phyloP scores from a whole-genome alignment of 2,797 vertebrate species.

The Dendrocincla fuliginosa region DNA sequence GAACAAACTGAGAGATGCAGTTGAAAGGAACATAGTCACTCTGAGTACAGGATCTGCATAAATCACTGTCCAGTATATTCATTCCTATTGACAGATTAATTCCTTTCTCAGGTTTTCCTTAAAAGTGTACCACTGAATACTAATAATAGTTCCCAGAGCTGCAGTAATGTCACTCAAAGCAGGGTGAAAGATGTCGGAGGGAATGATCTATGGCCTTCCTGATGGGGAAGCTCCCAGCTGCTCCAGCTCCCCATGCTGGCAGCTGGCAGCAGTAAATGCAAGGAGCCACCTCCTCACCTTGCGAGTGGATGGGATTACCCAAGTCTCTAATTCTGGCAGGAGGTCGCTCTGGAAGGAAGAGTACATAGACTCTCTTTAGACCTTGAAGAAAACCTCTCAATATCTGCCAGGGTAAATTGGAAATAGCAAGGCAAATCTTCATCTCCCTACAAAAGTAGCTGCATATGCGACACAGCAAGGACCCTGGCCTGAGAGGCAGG shows the following conservation, averaged over 20 bases:
- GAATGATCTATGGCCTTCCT: neutral
- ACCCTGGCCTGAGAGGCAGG: neutral
- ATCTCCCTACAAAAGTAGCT: constrained; percentile 11
- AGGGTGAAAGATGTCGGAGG: neutral
- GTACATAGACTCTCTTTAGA: neutral
- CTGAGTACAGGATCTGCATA: constrained; percentile 70
- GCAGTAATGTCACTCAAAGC: neutral
- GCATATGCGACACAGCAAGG: neutral
- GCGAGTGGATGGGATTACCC: neutral
- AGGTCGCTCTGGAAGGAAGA: neutral
- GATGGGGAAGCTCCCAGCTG: neutral
- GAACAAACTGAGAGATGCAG: constrained; percentile 49
- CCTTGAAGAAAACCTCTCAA: neutral
- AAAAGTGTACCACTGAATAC: constrained; percentile 70
- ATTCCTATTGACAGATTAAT: constrained; percentile 78
- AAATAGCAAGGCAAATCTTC: constrained; percentile 4
- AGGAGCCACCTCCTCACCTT: neutral
- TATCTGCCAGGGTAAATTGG: neutral
- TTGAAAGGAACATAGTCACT: constrained; percentile 56
- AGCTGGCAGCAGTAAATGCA: neutral
- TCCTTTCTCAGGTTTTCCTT: constrained; percentile 74
- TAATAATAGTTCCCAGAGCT: constrained; percentile 60
- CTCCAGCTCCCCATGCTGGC: neutral
- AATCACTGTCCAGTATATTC: constrained; percentile 74
- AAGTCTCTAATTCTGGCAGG: neutral